Evolutionary conservation across 2,113 vertebrate species (phyloP).

Genomic region (Aythya baeri): DNA sequence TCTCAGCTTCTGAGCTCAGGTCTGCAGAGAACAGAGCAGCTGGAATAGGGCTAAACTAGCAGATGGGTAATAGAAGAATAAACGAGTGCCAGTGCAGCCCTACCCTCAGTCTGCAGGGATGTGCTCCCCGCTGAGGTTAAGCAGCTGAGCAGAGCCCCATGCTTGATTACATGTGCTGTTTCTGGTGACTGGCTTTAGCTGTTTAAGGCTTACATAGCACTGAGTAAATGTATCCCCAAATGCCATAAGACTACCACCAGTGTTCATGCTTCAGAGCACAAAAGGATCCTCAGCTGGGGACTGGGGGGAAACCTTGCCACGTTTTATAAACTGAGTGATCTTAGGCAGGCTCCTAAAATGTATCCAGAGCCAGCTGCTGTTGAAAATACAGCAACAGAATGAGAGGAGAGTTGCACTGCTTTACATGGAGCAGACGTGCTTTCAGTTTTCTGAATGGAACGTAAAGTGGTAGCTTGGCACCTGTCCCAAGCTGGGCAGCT

Average conservation of each 20-base stretch:
- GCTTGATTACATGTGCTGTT: neutral
- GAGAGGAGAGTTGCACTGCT: neutral
- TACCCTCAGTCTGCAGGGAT: neutral
- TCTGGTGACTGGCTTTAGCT: neutral
- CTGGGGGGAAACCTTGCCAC: neutral
- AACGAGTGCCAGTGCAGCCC: neutral
- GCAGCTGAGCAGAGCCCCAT: neutral
- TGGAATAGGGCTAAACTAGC: neutral
- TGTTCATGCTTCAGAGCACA: neutral
- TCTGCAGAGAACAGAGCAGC: neutral
- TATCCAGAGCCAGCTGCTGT: neutral
- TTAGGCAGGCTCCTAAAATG: neutral
- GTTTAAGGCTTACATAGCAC: neutral
- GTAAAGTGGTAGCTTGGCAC: neutral
- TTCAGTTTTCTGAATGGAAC: neutral
- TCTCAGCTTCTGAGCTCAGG: neutral
- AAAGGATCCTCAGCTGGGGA: neutral
- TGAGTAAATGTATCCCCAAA: neutral
- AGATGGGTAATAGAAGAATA: neutral
- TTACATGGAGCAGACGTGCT: neutral
- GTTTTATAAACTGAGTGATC: neutral
- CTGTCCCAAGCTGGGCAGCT: neutral
- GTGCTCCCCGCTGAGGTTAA: neutral
- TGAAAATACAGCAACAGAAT: neutral
- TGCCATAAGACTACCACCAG: neutral